These are phyloP conservation scores for Ormyrus thymus DNA, from an alignment of 2,888 invertebrate genomes.

Conservation along the genomic window DNA sequence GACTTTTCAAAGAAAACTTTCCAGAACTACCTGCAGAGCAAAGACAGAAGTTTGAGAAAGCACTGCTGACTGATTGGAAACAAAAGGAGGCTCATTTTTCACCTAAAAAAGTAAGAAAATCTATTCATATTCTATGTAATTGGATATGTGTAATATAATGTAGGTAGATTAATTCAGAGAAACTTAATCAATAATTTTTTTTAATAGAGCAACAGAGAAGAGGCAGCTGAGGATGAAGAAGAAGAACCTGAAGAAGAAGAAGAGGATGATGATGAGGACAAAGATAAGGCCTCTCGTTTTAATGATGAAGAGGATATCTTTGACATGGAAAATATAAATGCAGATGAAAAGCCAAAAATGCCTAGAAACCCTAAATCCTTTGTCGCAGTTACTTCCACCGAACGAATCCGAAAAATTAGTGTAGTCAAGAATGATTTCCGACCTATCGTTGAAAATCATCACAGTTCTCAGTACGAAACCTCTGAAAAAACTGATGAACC, in stretches of 20 bases:
- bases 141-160: background rate
- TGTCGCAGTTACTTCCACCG: constrained; percentile 77
- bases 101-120: constrained; percentile 44
- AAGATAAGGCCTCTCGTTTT: constrained; percentile 65
- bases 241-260: constrained; percentile 65
- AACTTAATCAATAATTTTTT: constrained; percentile 1
- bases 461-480: constrained; percentile 55
- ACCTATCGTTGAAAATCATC: constrained; percentile 76
- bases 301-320: constrained; percentile 80
- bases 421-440: constrained; percentile 80
- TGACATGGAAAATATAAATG: constrained; percentile 82
- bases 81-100: constrained; percentile 28
- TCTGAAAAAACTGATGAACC: constrained; percentile 68
- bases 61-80: constrained; percentile 76
- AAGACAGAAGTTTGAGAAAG: constrained; percentile 78
- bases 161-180: background rate
- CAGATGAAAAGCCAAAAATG: constrained; percentile 65
- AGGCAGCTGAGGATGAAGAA: constrained; percentile 40
- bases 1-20: constrained; percentile 72
- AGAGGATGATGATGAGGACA: constrained; percentile 69
- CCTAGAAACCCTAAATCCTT: constrained; percentile 73
- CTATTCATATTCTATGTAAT: background rate
- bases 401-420: constrained; percentile 80
- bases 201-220: constrained; percentile 35
- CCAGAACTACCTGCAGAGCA: constrained; percentile 72